Conservation (phyloP, 2,888 invertebrate genomes). For the Ophion costatus region DNA sequence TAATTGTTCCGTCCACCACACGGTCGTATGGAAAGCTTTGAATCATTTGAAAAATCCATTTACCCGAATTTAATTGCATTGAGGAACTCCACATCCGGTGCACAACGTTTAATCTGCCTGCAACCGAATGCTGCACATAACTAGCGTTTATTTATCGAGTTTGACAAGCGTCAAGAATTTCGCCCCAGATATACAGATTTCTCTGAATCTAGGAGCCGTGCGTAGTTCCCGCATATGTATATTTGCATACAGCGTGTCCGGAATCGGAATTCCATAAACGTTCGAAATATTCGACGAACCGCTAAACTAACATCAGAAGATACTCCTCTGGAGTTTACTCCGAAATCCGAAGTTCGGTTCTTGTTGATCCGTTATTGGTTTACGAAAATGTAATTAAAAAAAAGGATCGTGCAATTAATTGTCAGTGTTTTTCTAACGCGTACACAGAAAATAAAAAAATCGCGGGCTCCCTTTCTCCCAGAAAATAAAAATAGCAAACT, state of each 20-base stretch:
- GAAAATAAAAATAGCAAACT: too few species aligned
- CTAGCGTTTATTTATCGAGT: conserved; percentile 62
- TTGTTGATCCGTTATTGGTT: neutral
- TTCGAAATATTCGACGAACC: neutral
- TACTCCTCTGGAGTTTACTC: neutral
- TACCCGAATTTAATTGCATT: neutral
- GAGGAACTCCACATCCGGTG: neutral
- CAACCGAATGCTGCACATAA: conserved; percentile 21
- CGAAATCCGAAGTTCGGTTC: neutral
- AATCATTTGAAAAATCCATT: neutral
- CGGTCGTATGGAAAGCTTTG: too few species aligned
- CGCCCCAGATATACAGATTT: conserved; percentile 50
- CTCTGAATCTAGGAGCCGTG: conserved; percentile 35
- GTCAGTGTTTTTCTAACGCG: neutral
- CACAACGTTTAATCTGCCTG: conserved; percentile 25
- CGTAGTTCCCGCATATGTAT: neutral
- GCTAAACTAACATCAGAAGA: neutral
- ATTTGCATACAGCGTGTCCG: neutral
- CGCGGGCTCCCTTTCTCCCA: too few species aligned
- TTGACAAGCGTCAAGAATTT: conserved; percentile 62
- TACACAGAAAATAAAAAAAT: neutral
- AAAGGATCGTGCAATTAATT: neutral
- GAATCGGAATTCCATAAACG: neutral
- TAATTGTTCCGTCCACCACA: neutral
- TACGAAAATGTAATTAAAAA: neutral